phyloP scores from a whole-genome alignment of 2,888 invertebrate species.

The Hydropsyche betteni region DNA sequence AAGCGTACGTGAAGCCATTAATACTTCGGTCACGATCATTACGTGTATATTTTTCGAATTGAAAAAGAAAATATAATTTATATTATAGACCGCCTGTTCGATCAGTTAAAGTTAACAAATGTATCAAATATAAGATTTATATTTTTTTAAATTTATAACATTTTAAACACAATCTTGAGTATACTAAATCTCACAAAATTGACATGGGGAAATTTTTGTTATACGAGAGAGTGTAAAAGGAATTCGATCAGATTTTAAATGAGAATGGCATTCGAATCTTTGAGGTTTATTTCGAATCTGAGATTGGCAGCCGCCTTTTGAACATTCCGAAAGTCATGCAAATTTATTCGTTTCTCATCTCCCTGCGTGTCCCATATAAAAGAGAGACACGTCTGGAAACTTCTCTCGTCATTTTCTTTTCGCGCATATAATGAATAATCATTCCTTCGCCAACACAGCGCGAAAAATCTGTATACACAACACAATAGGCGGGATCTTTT shows the following conservation, averaged over 20 bases:
- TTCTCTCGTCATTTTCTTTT: constrained; percentile 15
- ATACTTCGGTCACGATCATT: not conserved
- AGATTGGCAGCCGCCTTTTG: not conserved
- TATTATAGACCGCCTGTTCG: constrained; percentile 2
- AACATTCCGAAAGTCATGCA: constrained; percentile 15
- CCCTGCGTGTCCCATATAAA: too few relatives aligned
- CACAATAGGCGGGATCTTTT: too few relatives aligned
- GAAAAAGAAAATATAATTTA: not conserved
- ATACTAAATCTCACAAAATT: too few relatives aligned
- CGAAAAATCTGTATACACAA: too few relatives aligned
- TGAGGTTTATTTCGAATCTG: constrained; percentile 2
- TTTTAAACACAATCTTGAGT: too few relatives aligned
- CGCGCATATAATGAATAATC: constrained; percentile 23
- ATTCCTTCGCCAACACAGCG: too few relatives aligned
- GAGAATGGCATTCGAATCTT: not conserved
- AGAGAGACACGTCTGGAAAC: constrained; percentile 16
- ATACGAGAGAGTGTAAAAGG: too few relatives aligned
- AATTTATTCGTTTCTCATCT: constrained; percentile 26
- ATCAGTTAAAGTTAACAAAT: too few relatives aligned
- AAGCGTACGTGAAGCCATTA: not conserved
- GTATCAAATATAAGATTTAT: too few relatives aligned
- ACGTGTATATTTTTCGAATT: not conserved
- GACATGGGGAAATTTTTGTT: too few relatives aligned
- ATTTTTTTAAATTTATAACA: too few relatives aligned
- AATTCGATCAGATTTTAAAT: too few relatives aligned